These are phyloP conservation scores for Esox masquinongy DNA, from an alignment of 2,797 vertebrate species.

Conservation along the genomic window DNA sequence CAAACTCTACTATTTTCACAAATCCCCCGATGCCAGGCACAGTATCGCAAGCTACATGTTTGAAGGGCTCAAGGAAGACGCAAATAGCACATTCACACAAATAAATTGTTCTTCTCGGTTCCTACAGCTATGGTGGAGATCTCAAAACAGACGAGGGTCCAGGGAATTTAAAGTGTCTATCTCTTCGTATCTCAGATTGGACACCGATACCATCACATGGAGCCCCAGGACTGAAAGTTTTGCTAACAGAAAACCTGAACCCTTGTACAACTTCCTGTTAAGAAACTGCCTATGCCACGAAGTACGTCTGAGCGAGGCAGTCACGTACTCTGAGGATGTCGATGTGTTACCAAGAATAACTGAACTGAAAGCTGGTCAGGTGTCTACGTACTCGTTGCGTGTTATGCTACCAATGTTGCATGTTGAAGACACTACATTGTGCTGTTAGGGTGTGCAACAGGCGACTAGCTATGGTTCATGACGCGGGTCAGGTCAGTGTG, in stretches of 20 bases:
- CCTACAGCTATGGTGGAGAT: constrained; percentile 6
- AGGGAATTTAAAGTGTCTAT: background rate
- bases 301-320: background rate
- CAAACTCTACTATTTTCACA: background rate
- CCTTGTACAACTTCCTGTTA: constrained; percentile 6
- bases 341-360: background rate
- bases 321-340: background rate
- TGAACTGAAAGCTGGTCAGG: background rate
- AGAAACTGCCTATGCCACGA: background rate
- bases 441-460: background rate
- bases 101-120: background rate
- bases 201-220: background rate
- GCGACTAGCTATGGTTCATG: background rate
- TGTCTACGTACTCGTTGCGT: background rate
- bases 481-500: background rate
- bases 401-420: background rate
- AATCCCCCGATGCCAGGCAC: background rate
- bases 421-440: constrained; percentile 5
- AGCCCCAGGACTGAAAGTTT: background rate
- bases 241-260: background rate
- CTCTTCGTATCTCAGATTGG: constrained; percentile 4
- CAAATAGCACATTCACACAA: background rate
- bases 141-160: constrained; percentile 2
- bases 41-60: background rate
- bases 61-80: background rate